A percentile compares a stretch with the other conserved stretches of the same genome.
These are phyloP conservation scores for Strix occidentalis DNA, from an alignment of 2,797 vertebrate species.

Conservation along the genomic window DNA sequence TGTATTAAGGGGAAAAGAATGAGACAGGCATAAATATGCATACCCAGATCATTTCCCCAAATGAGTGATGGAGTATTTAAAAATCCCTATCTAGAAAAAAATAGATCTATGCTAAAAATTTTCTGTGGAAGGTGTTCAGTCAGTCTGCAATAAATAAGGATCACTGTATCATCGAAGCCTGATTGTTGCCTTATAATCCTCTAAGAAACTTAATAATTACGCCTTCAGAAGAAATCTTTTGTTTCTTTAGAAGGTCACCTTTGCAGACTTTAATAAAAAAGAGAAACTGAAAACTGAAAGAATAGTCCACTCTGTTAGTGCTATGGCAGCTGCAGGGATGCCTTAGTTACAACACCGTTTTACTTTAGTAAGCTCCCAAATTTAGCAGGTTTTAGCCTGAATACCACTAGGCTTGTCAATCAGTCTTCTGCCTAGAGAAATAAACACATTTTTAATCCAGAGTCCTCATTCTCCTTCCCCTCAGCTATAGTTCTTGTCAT, in stretches of 20 bases:
- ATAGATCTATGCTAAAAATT: neutral
- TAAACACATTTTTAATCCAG: constrained; percentile 48
- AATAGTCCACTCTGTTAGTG: neutral
- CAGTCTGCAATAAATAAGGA: neutral
- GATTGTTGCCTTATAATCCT: neutral
- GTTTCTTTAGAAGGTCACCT: constrained; percentile 22
- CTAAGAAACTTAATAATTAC: neutral
- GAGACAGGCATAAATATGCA: neutral
- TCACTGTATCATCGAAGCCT: neutral
- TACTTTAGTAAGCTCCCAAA: neutral
- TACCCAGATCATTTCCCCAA: neutral
- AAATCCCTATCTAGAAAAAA: neutral
- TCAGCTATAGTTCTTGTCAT: constrained; percentile 57
- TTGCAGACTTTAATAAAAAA: neutral
- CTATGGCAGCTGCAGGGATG: neutral
- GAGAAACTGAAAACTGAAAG: neutral
- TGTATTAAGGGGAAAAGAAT: neutral
- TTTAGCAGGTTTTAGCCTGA: neutral
- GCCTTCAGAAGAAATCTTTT: neutral
- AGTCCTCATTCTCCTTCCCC: constrained; percentile 59
- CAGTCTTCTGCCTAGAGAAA: constrained; percentile 47
- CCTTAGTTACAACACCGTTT: neutral
- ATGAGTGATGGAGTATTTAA: neutral
- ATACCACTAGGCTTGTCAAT: constrained; percentile 16
- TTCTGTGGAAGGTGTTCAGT: neutral